Base-by-base conservation (phyloP, 2,113 vertebrate genomes). In the Spizaetus ornatus region DNA sequence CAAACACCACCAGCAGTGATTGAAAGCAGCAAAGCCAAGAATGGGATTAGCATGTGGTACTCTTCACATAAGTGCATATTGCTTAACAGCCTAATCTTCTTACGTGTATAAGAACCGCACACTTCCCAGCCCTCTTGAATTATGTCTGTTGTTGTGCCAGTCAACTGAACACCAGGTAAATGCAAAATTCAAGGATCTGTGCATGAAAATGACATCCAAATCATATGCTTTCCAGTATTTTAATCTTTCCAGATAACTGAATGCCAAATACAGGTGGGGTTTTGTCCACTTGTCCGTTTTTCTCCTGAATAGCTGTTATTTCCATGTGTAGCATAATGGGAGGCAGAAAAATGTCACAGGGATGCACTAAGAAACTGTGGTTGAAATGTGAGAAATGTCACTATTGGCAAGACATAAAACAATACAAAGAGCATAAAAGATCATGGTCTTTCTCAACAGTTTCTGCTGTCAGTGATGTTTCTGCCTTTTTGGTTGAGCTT, bases 71-170 rank as follows among this genome's bases (percentile, higher is more conserved):
- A 95, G 72, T 91, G 87, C 93, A 71, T 90, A 82, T 95, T 93
- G 84, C 90, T 93, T 88, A 97, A 92, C 87, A 66, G 72, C 76
- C 65, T 96, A 94, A 96, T 97, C 91, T 91, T 96, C 93, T 96
- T 95, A 94, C 1, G 0, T 78, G 32, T 88, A 40, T 87, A 78
- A 89, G 84, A 91, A 83, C 56, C 32, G 4, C 84, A 91, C 16
- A 5, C 59, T 92, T 89, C 84, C 87, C 67, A 92, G 52, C 42
- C 78, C 84, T 90, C 84, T 86, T 81, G 62, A 95, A 91, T 94
- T 67, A 65, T 53, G 47, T 50, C 66, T 93, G 67, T 23, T 83
- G 69, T 87, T 96, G 78, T 93, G 72, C 67, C 71, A 92, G 85
- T 93, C 82, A 93, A 55, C 53, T 77, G 63, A 66, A 70, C 59